phyloP scores from a whole-genome alignment of 2,113 vertebrate species.

The Anolis sagrei region DNA sequence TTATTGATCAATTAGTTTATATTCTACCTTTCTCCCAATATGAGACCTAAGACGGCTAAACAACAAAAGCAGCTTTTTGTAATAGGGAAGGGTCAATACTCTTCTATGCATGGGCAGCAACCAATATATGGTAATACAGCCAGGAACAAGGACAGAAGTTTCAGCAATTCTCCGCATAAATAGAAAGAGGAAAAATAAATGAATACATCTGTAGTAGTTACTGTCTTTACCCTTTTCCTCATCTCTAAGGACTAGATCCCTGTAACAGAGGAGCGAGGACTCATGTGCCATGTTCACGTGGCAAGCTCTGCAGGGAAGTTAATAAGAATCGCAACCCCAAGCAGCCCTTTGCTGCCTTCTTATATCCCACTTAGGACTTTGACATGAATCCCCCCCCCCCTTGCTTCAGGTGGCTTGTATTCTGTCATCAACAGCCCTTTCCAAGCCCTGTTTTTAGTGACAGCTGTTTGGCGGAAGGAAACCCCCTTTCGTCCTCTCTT shows the following conservation, averaged over 20 bases:
- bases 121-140: no score
- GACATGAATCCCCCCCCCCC: neutral
- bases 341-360: neutral
- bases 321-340: neutral
- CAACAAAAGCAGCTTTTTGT: neutral
- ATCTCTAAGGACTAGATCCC: neutral
- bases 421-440: conserved; percentile 60
- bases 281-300: neutral
- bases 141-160: neutral
- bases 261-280: neutral
- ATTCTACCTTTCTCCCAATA: no score
- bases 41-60: neutral
- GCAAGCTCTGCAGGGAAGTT: conserved; percentile 9
- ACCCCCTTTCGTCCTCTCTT: conserved; percentile 62
- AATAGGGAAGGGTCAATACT: neutral
- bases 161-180: neutral
- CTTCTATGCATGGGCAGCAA: neutral
- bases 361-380: neutral
- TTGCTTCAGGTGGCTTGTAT: conserved; percentile 30
- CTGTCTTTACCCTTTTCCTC: neutral
- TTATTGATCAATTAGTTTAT: neutral
- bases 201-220: neutral
- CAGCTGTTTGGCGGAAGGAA: conserved; percentile 49
- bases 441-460: conserved; percentile 22
- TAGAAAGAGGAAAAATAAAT: neutral